Conservation (phyloP, 2,113 vertebrate species). For the Semicossyphus pulcher region DNA sequence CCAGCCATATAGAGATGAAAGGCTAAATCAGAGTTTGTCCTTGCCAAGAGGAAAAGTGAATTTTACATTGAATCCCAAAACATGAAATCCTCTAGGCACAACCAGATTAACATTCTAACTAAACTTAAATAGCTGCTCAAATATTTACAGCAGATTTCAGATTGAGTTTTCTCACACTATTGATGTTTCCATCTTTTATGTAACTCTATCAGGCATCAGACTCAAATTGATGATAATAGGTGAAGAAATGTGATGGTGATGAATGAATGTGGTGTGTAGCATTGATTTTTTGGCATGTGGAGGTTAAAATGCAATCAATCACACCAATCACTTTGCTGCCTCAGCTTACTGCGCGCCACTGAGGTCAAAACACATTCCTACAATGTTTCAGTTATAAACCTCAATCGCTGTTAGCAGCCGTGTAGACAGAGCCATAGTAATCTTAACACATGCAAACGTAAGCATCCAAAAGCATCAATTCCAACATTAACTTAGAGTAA, state of each 20-base stretch:
- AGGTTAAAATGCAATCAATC: slow-evolving; percentile 32
- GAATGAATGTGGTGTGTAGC: background rate
- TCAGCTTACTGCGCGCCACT: background rate
- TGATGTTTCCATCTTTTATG: background rate
- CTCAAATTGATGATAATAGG: slow-evolving; percentile 5
- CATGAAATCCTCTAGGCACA: background rate
- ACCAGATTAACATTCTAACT: background rate
- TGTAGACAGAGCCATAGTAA: background rate
- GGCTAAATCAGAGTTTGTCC: slow-evolving; percentile 33
- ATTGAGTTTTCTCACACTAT: background rate
- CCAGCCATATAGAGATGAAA: slow-evolving; percentile 34
- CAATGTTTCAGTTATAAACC: background rate
- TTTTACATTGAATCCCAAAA: slow-evolving; percentile 23
- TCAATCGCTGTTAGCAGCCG: background rate
- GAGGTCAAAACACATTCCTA: background rate
- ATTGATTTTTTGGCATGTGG: slow-evolving; percentile 20
- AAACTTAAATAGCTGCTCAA: background rate
- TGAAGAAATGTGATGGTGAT: slow-evolving; percentile 29
- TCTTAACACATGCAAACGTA: no score
- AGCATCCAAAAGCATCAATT: no score
- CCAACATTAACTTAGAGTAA: background rate
- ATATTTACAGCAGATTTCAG: background rate
- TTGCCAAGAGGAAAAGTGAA: slow-evolving; percentile 8
- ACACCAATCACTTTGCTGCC: slow-evolving; percentile 9
- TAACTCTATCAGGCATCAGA: background rate